A percentile compares a stretch with the other conserved stretches of the same genome.
These are phyloP conservation scores for Mola mola DNA, from an alignment of 2,113 vertebrate species.

Conservation along the genomic window DNA sequence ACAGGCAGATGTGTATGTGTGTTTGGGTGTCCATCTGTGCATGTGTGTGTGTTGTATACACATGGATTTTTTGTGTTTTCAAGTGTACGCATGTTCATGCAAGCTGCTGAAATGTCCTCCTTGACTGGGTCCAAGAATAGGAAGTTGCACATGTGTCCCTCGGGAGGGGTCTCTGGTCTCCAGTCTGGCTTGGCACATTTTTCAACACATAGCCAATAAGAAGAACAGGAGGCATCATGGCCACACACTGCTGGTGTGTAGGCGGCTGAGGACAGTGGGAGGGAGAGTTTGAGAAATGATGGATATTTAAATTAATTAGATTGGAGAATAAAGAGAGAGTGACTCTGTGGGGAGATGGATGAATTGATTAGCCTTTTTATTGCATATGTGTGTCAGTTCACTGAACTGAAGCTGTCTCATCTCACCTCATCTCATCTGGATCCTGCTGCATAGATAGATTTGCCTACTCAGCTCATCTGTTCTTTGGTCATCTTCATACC, in stretches of 20 bases:
- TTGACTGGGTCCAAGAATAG: constrained; percentile 52
- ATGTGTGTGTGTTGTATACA: background rate
- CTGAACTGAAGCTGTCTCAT: background rate
- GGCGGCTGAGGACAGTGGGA: constrained; percentile 22
- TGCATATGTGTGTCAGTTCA: constrained; percentile 7
- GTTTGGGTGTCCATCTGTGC: background rate
- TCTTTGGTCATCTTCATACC: background rate
- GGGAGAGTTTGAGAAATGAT: constrained; percentile 29
- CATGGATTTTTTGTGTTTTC: constrained; percentile 9
- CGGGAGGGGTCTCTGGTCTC: constrained; percentile 36
- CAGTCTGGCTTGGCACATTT: constrained; percentile 50
- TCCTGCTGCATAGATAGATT: background rate
- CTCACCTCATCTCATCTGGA: too few species aligned
- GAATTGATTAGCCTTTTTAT: constrained; percentile 8
- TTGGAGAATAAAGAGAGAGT: constrained; percentile 12
- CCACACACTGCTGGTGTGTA: constrained; percentile 41
- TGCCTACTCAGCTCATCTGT: constrained; percentile 21
- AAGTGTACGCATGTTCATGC: constrained; percentile 24
- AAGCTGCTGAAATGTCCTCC: constrained; percentile 54
- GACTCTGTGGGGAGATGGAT: background rate
- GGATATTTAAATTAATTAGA: constrained; percentile 33
- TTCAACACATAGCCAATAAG: constrained; percentile 28
- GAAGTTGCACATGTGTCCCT: constrained; percentile 62
- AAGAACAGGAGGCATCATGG: constrained; percentile 30
- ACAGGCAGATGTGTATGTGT: constrained; percentile 1